Evolutionary conservation across 2,797 vertebrate species (phyloP).

Genomic region (Sebastes jordani): DNA sequence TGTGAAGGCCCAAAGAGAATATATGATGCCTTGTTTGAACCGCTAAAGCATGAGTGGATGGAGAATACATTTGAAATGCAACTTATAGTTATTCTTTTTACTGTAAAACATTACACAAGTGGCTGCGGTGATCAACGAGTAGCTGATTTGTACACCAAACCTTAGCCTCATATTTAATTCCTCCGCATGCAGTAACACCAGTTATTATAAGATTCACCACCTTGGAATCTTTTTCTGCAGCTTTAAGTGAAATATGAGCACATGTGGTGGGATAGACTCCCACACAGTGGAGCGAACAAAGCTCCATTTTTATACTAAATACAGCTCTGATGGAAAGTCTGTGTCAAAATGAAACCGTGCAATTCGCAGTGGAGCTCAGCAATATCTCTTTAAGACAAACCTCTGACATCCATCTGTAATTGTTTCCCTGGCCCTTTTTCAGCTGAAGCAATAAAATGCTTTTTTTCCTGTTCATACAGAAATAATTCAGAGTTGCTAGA

Average conservation of each 20-base stretch:
- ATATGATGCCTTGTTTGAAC: slow-evolving; percentile 24
- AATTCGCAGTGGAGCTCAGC: slow-evolving; percentile 18
- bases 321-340: slow-evolving; percentile 51
- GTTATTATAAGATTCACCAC: slow-evolving; percentile 31
- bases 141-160: background rate
- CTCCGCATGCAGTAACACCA: background rate
- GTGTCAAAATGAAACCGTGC: slow-evolving; percentile 20
- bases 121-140: background rate
- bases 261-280: slow-evolving; percentile 45
- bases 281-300: slow-evolving; percentile 35
- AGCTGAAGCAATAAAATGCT: background rate
- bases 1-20: slow-evolving; percentile 36
- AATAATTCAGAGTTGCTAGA: background rate
- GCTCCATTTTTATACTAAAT: slow-evolving; percentile 24
- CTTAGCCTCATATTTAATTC: slow-evolving; percentile 7
- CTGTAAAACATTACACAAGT: background rate
- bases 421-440: background rate
- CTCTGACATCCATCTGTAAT: slow-evolving; percentile 27
- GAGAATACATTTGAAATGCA: slow-evolving; percentile 1
- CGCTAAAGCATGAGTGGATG: background rate
- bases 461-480: background rate
- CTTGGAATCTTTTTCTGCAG: slow-evolving; percentile 52
- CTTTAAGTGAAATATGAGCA: slow-evolving; percentile 53
- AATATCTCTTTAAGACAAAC: slow-evolving; percentile 8
- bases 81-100: background rate